Evolutionary conservation across 1,140 invertebrate genomes (phyloP), one percentile per base, ranked within the genome.

Genomic region (Drosophila nikananu): DNA sequence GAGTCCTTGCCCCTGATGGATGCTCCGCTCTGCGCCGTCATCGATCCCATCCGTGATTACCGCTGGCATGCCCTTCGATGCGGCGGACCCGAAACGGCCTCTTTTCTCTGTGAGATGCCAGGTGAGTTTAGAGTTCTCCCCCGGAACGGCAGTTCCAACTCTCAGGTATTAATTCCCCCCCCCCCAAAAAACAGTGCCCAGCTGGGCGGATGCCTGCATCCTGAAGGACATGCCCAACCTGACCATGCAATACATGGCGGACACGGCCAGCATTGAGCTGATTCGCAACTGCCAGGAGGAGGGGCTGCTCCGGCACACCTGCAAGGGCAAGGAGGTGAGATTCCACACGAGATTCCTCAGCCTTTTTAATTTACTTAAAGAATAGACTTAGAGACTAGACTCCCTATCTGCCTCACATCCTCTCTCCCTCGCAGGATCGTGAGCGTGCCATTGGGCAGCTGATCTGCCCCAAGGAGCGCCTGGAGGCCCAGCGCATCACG

Each of bases 271-370:
- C 37, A 94, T 99, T 42, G 97, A 98, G 82, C 93, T 98, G 44
- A 97, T 97, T 27, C 96, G 97, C 42, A 98, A 98, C 93, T 96
- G 97, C 92, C 94, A 98, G 60, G 92, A 93, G 37, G 98, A 97
- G 93, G 98, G 97, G 42, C 96, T 97, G 32, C 94, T 95, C 81
- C 93, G 95, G 54, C 95, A 96, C 64, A 94, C 95, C 32, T 96
- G 96, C 91, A 95, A 95, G 80, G 95, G 95, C 82, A 95, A 96
- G 91, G 94, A 95, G 92, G 96, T 96, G 93, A 94, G 51, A 17
- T 17, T 48, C 1, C 2, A 12, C 19, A 6, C 21, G 19, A n/a
- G n/a, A n/a, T 8, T 25, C 2, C 7, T 15, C 9, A 49, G 3
- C 10, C 17, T 8, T 10, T 27, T 10, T 25, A 2, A 25, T 15